Base-by-base conservation (phyloP, 2,888 invertebrate genomes). In the Cordilura impudica region DNA sequence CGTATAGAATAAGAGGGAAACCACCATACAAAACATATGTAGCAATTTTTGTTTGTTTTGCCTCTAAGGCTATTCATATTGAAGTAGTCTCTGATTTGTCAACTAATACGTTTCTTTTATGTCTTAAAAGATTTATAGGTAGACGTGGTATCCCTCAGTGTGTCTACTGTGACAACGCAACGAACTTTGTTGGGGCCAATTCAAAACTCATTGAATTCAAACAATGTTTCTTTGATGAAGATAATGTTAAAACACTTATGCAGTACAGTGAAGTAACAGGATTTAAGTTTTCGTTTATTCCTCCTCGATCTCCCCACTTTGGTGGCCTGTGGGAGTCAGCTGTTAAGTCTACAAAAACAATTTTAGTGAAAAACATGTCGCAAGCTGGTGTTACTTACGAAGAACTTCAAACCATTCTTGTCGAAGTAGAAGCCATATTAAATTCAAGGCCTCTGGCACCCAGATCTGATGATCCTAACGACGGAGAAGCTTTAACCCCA, bases 291-390 rank as follows among this genome's bases (percentile, higher is more conserved):
- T 26, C 6, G 26, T 67, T 54, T 45, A 54, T 67, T 10, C 67
- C 67, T 1, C 54, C 67, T 8, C 29, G 67, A 4, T 18, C 67
- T 2, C 67, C 67, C 29, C 29, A 54, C 2, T 66, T 66, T 35
- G 66, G 53, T 4, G 66, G 66, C 1, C 10, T 66, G 8, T 54
- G 53, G 53, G 66, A 66, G 43, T 23, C 18, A 12, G 53, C 66
- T 1, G 66, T 66, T 5, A 66, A 66, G 43, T 26, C 26, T 26
- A 26, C 26, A 6, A 26, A 26, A 26, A 26, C 26, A 5, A 6
- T 26, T 26, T 26, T 26, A 6, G 6, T 26, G 53, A 53, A 26
- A 26, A 6, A 3, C 26, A 26, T 26, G 26, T 23, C 6, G 26
- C 4, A 26, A 6, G 26, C 26, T 6, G 26, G 3, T 26, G 6